Percentiles rank a stretch among this genome's conserved stretches.
Evolutionary conservation across 2,888 invertebrate genomes (phyloP).

Genomic region (Pachliopta kotzebuea): DNA sequence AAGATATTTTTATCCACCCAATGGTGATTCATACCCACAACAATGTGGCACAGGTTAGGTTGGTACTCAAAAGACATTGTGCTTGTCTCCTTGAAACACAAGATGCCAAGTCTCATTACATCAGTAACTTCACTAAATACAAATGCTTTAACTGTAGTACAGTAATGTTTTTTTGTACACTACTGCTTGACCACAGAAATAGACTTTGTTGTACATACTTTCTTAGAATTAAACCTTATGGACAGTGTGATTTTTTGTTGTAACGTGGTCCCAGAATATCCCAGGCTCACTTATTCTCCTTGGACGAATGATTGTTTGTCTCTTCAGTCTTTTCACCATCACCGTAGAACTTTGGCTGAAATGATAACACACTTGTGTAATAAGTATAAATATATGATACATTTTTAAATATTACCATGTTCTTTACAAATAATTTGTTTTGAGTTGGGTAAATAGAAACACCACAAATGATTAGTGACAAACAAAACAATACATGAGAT

Average conservation of each 20-base stretch:
- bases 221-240: constrained; percentile 13
- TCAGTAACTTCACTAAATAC: too few species aligned
- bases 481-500: constrained; percentile 30
- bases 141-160: too few species aligned
- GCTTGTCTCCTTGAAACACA: too few species aligned
- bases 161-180: too few species aligned
- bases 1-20: too few species aligned
- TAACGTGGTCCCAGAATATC: not conserved
- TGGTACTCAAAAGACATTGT: too few species aligned
- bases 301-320: constrained; percentile 77
- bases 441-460: constrained; percentile 30
- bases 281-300: constrained; percentile 65
- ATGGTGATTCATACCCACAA: too few species aligned
- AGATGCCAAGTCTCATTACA: too few species aligned
- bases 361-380: constrained; percentile 34
- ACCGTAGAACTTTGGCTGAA: constrained; percentile 84
- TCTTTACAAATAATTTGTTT: constrained; percentile 30
- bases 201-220: too few species aligned
- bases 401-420: constrained; percentile 27
- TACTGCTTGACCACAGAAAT: too few species aligned
- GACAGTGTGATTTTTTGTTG: constrained; percentile 16
- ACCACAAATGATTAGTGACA: constrained; percentile 33
- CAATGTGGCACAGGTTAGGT: too few species aligned
- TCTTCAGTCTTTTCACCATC: constrained; percentile 83
- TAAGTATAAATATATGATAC: constrained; percentile 29